Evolutionary conservation across 1,140 invertebrate genomes (phyloP).

Genomic region (Ceratina australensis): DNA sequence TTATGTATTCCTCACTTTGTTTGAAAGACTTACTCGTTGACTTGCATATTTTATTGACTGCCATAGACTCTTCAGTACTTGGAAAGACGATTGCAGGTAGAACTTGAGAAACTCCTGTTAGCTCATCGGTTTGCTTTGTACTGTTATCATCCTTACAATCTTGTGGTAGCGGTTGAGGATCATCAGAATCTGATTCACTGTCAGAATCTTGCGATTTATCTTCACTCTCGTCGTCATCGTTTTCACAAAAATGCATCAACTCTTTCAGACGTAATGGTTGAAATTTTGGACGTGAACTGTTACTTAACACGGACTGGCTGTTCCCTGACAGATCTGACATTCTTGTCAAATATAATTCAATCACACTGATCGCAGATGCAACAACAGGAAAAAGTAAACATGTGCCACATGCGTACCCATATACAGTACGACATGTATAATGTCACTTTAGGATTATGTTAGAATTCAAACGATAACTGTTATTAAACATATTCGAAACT

Average conservation of each 20-base stretch:
- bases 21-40: neutral
- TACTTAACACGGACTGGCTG: constrained; percentile 43
- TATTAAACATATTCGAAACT: neutral
- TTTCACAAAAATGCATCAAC: constrained; percentile 56
- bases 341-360: constrained; percentile 5
- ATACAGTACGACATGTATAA: neutral
- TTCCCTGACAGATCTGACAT: constrained; percentile 60
- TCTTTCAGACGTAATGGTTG: constrained; percentile 68
- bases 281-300: constrained; percentile 59
- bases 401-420: neutral
- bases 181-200: constrained; percentile 57
- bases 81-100: neutral
- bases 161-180: constrained; percentile 37
- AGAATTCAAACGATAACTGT: neutral
- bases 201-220: constrained; percentile 55
- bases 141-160: neutral
- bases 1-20: neutral
- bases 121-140: neutral
- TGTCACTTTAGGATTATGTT: neutral
- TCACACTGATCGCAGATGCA: neutral
- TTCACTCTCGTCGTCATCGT: constrained; percentile 67
- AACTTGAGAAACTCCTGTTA: neutral
- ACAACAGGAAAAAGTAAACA: neutral
- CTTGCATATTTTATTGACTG: neutral
- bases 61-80: neutral